Percentiles rank a stretch among this genome's conserved stretches.
These are phyloP conservation scores for Siniperca scherzeri DNA, from an alignment of 2,797 vertebrate species.

Conservation along the genomic window DNA sequence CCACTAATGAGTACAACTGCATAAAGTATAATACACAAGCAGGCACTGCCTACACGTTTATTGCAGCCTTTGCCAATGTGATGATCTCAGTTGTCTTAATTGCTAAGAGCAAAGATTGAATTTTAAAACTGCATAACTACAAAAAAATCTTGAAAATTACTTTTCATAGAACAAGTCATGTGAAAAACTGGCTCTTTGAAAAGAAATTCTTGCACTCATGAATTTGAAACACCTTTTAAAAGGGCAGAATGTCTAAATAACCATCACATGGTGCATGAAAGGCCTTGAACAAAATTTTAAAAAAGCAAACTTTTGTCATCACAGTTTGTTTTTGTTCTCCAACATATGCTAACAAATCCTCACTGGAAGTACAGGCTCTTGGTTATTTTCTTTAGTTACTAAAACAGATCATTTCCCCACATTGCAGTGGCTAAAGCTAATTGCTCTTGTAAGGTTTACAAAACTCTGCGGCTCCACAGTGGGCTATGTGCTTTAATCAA, in stretches of 20 bases:
- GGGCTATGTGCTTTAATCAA: slow-evolving; percentile 1
- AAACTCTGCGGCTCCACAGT: slow-evolving; percentile 15
- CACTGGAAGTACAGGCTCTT: neutral
- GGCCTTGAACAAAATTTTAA: neutral
- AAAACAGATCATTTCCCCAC: slow-evolving; percentile 25
- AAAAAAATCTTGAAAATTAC: neutral
- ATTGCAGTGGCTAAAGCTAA: slow-evolving; percentile 40
- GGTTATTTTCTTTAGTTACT: slow-evolving; percentile 8
- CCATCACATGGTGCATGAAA: neutral
- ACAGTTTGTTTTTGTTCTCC: neutral
- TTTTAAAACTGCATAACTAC: slow-evolving; percentile 1
- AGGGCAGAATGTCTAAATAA: neutral
- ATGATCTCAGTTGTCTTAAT: slow-evolving; percentile 29
- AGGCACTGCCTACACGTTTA: slow-evolving; percentile 23
- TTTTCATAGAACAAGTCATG: neutral
- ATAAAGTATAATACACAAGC: slow-evolving; percentile 17
- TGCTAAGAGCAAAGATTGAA: slow-evolving; percentile 13
- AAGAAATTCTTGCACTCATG: neutral
- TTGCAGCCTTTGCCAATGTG: slow-evolving; percentile 19
- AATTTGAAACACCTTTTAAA: slow-evolving; percentile 11
- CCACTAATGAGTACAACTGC: slow-evolving; percentile 50
- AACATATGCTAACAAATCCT: neutral
- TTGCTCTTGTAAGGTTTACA: slow-evolving; percentile 35
- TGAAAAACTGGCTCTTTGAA: neutral
- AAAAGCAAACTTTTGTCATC: neutral